Base-by-base conservation (phyloP, 2,797 vertebrate species). In the Kryptopterus vitreolus region DNA sequence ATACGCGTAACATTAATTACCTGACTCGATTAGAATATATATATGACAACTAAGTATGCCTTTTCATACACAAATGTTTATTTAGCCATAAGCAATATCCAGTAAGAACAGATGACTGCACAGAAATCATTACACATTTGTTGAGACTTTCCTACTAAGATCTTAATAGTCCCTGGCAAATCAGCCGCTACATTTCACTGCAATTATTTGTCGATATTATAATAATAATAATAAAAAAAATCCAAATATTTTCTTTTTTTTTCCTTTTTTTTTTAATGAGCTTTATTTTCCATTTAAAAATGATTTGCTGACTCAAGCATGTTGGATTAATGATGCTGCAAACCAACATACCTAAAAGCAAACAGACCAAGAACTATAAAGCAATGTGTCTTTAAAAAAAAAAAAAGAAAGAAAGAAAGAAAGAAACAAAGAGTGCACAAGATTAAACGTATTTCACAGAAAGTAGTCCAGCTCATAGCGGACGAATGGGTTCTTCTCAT, bases 21-120 rank as follows among this genome's bases (percentile, higher is more conserved):
- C 20, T 35, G 29, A 55, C 55, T 33, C 29, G 13, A 12, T 55
- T 35, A 55, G 11, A 24, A 72, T 15, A 33, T 22, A 53, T 24
- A 43, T 43, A 2, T 4, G 43, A 35, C 29, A 13, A 13, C 33
- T 18, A 46, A 52, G 12, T 12, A 1, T 63, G 29, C 43, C 84
- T 95, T 97, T 97, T 97, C 68, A 93, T 98, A 98, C 96, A 98
- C 94, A 98, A 98, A 96, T 86, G 92, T 96, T 99, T 98, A 99
- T 98, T 99, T 75, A 94, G 92, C 95, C 94, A 96, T 97, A 96
- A 94, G 89, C 91, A 96, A 96, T 91, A 92, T 92, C 92, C 93
- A 94, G 94, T 92, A 92, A 95, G 95, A 95, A 96, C 90, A 95
- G 85, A 95, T 93, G 92, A 92, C 92, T 91, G 80, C 43, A 83